Percentiles rank a stretch among this genome's conserved stretches.
Conservation (phyloP, 1,140 invertebrate species). For the Eufriesea mexicana region DNA sequence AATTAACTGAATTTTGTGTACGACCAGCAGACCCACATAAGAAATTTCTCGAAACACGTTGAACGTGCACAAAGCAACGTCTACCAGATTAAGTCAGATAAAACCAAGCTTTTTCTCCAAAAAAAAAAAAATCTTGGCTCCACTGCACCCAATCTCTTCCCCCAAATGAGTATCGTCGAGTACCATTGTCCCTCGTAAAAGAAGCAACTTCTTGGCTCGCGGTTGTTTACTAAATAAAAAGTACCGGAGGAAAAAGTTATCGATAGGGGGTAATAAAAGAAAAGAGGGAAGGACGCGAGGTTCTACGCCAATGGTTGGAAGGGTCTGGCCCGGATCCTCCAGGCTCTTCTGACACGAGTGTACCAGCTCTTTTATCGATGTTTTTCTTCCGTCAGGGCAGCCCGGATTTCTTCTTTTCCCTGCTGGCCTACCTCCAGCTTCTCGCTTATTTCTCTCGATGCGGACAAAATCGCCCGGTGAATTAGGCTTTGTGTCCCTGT, state of each 20-base stretch:
- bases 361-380: constrained; percentile 53
- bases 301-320: constrained; percentile 54
- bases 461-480: background rate
- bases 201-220: background rate
- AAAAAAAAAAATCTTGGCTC: background rate
- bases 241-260: background rate
- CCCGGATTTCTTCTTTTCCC: constrained; percentile 44
- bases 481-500: background rate
- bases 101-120: too few relatives aligned
- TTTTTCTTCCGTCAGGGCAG: constrained; percentile 53
- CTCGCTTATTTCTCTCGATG: background rate
- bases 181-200: too few relatives aligned
- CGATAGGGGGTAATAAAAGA: too few relatives aligned
- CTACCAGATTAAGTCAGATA: background rate
- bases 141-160: too few relatives aligned
- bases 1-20: too few relatives aligned
- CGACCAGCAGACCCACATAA: too few relatives aligned
- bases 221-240: background rate
- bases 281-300: background rate
- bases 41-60: too few relatives aligned
- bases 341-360: constrained; percentile 45
- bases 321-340: constrained; percentile 66
- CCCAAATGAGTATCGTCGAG: background rate
- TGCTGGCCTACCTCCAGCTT: background rate
- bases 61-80: too few relatives aligned